Evolutionary conservation across 2,888 invertebrate species (phyloP), one percentile per base, ranked within the genome.

Genomic region (Athrips mouffetella): DNA sequence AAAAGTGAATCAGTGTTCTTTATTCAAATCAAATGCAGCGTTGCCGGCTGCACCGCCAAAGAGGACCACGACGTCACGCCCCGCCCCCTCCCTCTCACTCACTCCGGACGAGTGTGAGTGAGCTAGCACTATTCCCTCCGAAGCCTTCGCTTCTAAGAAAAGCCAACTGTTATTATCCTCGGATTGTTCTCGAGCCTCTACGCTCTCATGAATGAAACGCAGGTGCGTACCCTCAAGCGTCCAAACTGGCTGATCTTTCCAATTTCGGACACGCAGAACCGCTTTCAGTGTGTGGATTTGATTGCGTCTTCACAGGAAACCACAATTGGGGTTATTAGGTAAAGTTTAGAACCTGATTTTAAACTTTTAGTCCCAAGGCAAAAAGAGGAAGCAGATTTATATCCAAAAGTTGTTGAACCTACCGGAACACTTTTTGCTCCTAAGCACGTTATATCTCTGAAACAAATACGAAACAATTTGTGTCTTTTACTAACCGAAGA

Each of bases 111-210:
- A 18, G 84, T 55, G 77, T 67, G 76, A 86, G 65, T 60, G 77
- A 62, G 85, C 85, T 66, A 57, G 81, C 83, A 82, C 81, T 76
- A 80, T 73, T 73, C 58, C 69, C 44, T 23, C 44, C 29, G n/a
- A 85, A 87, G 85, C 86, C 86, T 87, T 72, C 76, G 74, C 74
- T 86, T 86, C 87, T 70, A 62, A 85, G 87, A 86, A 86, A 85
- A 85, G 76, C 80, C 81, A 84, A 85, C 83, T 77, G 87, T 82
- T 86, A 87, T 86, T 87, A 86, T 77, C 81, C 70, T 71, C 68
- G 76, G 82, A 79, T 82, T 80, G 80, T 83, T 86, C 76, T 83
- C 83, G 78, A 75, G n/a, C n/a, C n/a, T 72, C 74, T 69, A 65
- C 67, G 60, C 66, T 73, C 79, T 74, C 80, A 85, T 88, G 87